A percentile compares a stretch with the other conserved stretches of the same genome.
These are phyloP conservation scores for Palloptera scutellata DNA, from an alignment of 2,888 invertebrate species.

Conservation along the genomic window DNA sequence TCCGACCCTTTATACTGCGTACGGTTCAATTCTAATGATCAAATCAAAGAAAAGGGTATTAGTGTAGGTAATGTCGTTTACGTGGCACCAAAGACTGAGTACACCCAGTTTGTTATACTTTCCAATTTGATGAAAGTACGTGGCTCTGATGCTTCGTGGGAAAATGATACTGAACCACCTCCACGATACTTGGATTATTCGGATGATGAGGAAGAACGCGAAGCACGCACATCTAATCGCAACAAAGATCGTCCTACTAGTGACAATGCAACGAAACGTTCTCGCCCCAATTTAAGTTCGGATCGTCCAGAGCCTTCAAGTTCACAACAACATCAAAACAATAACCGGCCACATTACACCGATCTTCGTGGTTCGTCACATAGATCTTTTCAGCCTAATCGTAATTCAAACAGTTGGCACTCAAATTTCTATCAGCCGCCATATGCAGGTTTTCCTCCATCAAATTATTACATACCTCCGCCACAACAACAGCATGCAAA, in stretches of 20 bases:
- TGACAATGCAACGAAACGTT: slow-evolving; percentile 36
- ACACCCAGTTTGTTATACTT: slow-evolving; percentile 80
- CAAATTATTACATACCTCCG: slow-evolving; percentile 28
- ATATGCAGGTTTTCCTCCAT: slow-evolving; percentile 23
- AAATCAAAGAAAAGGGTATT: slow-evolving; percentile 75
- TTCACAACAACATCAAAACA: slow-evolving; percentile 12
- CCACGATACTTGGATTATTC: slow-evolving; percentile 78
- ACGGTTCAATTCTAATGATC: slow-evolving; percentile 83
- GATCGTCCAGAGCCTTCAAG: neutral
- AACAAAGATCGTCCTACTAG: slow-evolving; percentile 54
- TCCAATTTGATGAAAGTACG: slow-evolving; percentile 76
- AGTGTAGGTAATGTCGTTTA: slow-evolving; percentile 77
- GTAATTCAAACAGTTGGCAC: slow-evolving; percentile 58
- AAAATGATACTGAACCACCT: slow-evolving; percentile 83
- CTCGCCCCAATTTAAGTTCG: slow-evolving; percentile 30
- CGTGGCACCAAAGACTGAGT: slow-evolving; percentile 80
- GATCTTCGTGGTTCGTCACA: neutral
- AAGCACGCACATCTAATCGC: slow-evolving; percentile 64
- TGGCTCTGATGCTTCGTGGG: slow-evolving; percentile 90
- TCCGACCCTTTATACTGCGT: slow-evolving; percentile 86
- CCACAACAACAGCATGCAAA: slow-evolving; percentile 30
- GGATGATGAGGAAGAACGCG: slow-evolving; percentile 85
- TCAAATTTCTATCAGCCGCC: slow-evolving; percentile 47
- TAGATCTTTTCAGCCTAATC: slow-evolving; percentile 48
- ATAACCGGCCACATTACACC: slow-evolving; percentile 19